These are phyloP conservation scores for Lithophane ornitopus DNA, from an alignment of 2,888 invertebrate genomes.

Conservation along the genomic window DNA sequence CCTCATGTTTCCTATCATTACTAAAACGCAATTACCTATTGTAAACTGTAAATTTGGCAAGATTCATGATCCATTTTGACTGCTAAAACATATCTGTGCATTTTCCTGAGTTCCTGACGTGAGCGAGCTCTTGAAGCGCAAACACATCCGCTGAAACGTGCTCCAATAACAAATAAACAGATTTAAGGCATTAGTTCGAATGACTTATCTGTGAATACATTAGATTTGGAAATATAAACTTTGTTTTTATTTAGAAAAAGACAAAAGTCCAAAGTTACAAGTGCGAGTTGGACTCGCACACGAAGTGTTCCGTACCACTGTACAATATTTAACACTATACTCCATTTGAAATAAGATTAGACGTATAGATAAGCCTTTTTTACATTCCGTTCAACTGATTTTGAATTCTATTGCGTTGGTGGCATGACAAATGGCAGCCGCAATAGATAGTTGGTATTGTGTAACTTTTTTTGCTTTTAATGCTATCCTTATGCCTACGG, in stretches of 20 bases:
- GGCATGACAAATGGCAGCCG: too few relatives aligned
- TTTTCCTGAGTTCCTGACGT: slow-evolving; percentile 37
- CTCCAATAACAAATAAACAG: slow-evolving; percentile 20
- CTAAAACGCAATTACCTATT: slow-evolving; percentile 23
- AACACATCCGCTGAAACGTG: slow-evolving; percentile 5
- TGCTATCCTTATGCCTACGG: too few relatives aligned
- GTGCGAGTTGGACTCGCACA: too few relatives aligned
- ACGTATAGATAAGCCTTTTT: too few relatives aligned
- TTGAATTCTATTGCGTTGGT: too few relatives aligned
- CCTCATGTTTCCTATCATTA: neutral
- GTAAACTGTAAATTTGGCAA: slow-evolving; percentile 28
- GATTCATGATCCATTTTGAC: slow-evolving; percentile 12
- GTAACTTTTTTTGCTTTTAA: too few relatives aligned
- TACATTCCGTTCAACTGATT: too few relatives aligned
- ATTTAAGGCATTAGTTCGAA: slow-evolving; percentile 5
- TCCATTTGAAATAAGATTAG: too few relatives aligned
- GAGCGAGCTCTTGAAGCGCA: slow-evolving; percentile 3
- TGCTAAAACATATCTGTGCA: slow-evolving; percentile 12
- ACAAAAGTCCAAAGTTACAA: too few relatives aligned
- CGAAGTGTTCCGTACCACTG: too few relatives aligned
- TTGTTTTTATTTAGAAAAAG: neutral
- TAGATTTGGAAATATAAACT: neutral
- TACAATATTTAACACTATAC: too few relatives aligned
- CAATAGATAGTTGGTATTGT: too few relatives aligned
- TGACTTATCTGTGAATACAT: neutral